These are phyloP conservation scores for Magallana angulata DNA, from an alignment of 1,140 invertebrate species.

Conservation along the genomic window DNA sequence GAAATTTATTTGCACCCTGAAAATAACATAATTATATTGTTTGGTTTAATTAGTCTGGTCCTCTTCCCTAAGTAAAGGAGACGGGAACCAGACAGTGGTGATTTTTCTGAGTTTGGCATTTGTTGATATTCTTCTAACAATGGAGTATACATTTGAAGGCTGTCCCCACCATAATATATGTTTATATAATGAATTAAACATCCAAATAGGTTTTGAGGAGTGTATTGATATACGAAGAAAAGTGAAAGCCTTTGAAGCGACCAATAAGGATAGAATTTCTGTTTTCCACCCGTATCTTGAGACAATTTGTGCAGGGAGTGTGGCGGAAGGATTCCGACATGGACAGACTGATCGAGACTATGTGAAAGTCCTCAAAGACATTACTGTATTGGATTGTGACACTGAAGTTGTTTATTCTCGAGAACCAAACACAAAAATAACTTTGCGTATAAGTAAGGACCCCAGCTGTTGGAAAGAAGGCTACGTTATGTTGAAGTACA, in stretches of 20 bases:
- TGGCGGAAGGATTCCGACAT: conserved; percentile 14
- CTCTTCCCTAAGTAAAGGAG: too few relatives aligned
- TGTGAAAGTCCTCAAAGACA: neutral
- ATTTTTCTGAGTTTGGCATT: too few relatives aligned
- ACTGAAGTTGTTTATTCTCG: neutral
- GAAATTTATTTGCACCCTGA: too few relatives aligned
- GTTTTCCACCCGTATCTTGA: neutral
- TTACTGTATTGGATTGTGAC: neutral
- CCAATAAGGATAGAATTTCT: neutral
- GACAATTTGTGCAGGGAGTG: neutral
- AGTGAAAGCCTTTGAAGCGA: neutral
- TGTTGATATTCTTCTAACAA: neutral
- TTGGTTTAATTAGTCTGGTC: too few relatives aligned
- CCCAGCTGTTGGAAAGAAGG: neutral
- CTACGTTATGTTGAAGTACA: neutral
- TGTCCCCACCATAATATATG: neutral
- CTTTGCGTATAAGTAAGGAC: neutral
- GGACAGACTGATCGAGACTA: conserved; percentile 6
- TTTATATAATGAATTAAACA: conserved; percentile 19
- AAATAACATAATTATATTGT: too few relatives aligned
- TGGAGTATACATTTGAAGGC: conserved; percentile 1
- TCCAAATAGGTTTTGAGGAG: conserved; percentile 23
- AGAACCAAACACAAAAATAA: neutral
- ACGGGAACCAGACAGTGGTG: too few relatives aligned
- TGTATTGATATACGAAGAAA: neutral